Base-by-base conservation (phyloP, 2,797 vertebrate species). In the Amphiprion clarkii region DNA sequence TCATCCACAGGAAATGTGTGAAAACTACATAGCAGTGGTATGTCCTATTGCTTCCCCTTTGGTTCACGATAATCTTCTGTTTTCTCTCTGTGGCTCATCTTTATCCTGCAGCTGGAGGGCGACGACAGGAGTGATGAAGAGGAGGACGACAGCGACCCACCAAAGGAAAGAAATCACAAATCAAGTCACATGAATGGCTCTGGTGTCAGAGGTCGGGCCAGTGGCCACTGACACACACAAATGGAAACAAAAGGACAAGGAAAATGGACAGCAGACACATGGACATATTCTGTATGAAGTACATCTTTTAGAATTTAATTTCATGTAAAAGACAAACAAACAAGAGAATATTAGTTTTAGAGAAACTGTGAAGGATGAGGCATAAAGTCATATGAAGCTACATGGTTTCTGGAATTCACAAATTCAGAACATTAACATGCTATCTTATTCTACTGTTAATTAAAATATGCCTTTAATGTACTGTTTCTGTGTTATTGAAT, bases 91-190 rank as follows among this genome's bases (percentile, higher is more conserved):
- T 69, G 74, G 3, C 39, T 71, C 54, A 49, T 67, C 46, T 63
- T 52, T 25, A 42, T 69, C 17, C 39, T 74, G 71, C 79, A 95
- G 93, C 67, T 95, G 80, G 93, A 94, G 57, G 92, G 93, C 0
- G 93, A 95, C 46, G 93, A 94, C 71, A 83, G 94, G 67, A 95
- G 94, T 5, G 94, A 95, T 46, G 91, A 94, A 78, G 94, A 95
- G 29, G 93, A 92, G 63, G 86, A 92, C 3, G 93, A 94, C 64
- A 92, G 83, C 51, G 92, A 93, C 40, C 33, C 72, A 4, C 46
- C 39, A 0, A 86, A 75, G 68, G 91, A 94, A 56, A 84, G 49
- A 82, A 87, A 87, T 4, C 71, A 85, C 64, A 90, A 83, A 78
- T 1, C 31, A 40, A 87, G 42, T 67, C 85, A 91, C 67, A 82